Percentiles rank a stretch among this genome's conserved stretches.
Evolutionary conservation across 2,888 invertebrate genomes (phyloP).

Genomic region (Acleris emargana): DNA sequence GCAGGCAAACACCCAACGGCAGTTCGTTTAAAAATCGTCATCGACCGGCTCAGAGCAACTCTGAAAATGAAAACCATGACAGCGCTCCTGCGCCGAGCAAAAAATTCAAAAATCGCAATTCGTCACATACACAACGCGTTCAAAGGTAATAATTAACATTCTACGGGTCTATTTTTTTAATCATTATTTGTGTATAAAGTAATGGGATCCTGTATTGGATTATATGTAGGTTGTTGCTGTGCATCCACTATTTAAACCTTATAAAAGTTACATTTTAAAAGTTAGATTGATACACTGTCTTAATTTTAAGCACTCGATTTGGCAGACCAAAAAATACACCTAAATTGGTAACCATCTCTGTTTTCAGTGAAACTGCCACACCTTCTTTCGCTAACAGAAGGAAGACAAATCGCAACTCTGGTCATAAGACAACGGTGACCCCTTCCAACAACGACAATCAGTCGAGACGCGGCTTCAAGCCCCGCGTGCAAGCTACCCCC

Average conservation of each 20-base stretch:
- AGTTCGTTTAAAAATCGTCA: constrained; percentile 85
- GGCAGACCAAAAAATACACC: constrained; percentile 77
- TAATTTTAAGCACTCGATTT: constrained; percentile 77
- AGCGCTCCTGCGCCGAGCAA: constrained; percentile 65
- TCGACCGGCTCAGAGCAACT: constrained; percentile 61
- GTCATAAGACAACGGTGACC: constrained; percentile 70
- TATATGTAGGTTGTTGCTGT: too few relatives aligned
- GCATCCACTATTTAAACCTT: too few relatives aligned
- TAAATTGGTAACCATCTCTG: constrained; percentile 87
- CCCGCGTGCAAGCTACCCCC: constrained; percentile 84
- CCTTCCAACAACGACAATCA: constrained; percentile 69
- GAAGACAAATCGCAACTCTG: constrained; percentile 72
- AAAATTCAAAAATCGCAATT: constrained; percentile 75
- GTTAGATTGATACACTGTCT: constrained; percentile 40
- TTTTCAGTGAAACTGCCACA: constrained; percentile 84
- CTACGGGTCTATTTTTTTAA: too few relatives aligned
- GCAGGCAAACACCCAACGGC: constrained; percentile 78
- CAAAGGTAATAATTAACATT: constrained; percentile 66
- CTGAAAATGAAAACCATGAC: constrained; percentile 69
- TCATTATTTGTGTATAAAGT: too few relatives aligned
- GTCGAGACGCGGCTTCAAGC: constrained; percentile 87
- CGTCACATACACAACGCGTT: constrained; percentile 63
- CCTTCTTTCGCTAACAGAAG: constrained; percentile 82
- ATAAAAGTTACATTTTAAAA: too few relatives aligned
- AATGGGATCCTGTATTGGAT: too few relatives aligned